A percentile compares a stretch with the other conserved stretches of the same genome.
Conservation (phyloP, 2,113 vertebrate species). For the Corvus moneduloides region DNA sequence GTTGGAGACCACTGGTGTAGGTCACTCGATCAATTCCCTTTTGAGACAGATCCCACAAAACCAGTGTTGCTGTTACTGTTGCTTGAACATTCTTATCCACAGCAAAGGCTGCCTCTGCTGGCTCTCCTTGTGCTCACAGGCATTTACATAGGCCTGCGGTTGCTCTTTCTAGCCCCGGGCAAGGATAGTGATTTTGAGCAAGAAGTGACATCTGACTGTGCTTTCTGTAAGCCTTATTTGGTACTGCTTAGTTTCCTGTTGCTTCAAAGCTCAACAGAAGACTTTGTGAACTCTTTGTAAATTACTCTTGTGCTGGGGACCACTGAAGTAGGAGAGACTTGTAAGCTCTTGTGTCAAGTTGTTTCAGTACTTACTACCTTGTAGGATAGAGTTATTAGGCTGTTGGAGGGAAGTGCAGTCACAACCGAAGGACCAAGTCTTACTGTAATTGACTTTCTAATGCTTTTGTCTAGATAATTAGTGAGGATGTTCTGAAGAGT, state of each 20-base stretch:
- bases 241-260: background rate
- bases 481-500: slow-evolving; percentile 82
- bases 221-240: background rate
- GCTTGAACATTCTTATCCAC: background rate
- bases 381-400: background rate
- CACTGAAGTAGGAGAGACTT: background rate
- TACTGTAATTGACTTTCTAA: background rate
- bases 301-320: background rate
- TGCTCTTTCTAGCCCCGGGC: background rate
- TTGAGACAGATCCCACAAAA: background rate
- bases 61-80: background rate
- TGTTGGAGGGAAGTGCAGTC: background rate
- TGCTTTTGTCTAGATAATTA: slow-evolving; percentile 79
- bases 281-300: background rate
- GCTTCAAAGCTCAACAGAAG: background rate
- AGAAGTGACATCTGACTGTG: background rate
- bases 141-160: rapidly evolving
- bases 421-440: background rate
- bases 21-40: background rate
- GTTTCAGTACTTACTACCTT: background rate
- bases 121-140: background rate
- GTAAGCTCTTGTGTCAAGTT: background rate
- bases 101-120: background rate
- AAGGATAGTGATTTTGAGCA: background rate
- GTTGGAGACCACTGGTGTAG: background rate